Percentiles rank a stretch among this genome's conserved stretches.
Conservation (phyloP, 2,113 vertebrate genomes). For the Callithrix jacchus region DNA sequence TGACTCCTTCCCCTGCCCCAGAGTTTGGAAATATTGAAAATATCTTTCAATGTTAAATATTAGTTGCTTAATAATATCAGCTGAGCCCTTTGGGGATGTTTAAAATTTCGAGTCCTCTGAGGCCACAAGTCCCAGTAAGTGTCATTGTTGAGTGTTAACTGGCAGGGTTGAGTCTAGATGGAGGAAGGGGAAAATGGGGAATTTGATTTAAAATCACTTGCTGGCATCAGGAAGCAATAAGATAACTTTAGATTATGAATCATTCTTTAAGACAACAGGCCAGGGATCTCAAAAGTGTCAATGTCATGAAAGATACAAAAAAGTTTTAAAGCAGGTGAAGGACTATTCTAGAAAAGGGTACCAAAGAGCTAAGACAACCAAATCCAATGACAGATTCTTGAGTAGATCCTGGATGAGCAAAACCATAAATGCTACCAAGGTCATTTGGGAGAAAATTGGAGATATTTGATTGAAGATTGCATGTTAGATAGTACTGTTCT, state of each 20-base stretch:
- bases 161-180: background rate
- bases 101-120: background rate
- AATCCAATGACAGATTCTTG: background rate
- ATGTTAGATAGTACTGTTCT: background rate
- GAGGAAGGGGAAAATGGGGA: background rate
- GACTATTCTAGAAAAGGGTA: background rate
- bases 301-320: background rate
- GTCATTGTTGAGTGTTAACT: background rate
- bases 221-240: background rate
- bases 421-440: background rate
- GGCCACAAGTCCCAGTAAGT: background rate
- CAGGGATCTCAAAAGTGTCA: background rate
- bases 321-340: background rate
- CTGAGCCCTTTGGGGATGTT: background rate
- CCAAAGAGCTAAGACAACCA: background rate
- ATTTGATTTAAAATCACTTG: background rate
- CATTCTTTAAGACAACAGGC: background rate
- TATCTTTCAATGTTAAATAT: slow-evolving; percentile 28
- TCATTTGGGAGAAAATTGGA: background rate
- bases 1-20: background rate
- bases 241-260: background rate
- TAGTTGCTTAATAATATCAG: background rate
- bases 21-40: slow-evolving; percentile 48
- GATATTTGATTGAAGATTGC: background rate
- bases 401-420: background rate